These are phyloP conservation scores for Caenorhabditis imperialis DNA, from an alignment of 2,888 invertebrate species.

Conservation along the genomic window DNA sequence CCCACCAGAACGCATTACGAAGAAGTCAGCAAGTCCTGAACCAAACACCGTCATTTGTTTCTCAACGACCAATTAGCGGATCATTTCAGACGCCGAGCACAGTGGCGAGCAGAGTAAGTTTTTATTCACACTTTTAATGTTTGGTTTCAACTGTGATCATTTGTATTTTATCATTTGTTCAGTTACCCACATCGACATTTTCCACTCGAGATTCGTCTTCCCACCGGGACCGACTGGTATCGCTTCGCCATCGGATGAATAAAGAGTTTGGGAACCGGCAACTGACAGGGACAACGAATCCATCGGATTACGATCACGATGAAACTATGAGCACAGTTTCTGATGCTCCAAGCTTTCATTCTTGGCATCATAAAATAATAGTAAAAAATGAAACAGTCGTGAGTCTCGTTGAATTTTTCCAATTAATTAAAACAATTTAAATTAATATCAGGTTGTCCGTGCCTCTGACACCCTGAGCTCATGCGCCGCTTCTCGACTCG, in stretches of 20 bases:
- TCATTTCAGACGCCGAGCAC: slow-evolving; percentile 12
- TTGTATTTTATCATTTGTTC: neutral
- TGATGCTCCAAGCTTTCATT: slow-evolving; percentile 62
- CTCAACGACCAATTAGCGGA: slow-evolving; percentile 12
- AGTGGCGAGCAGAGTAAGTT: slow-evolving; percentile 14
- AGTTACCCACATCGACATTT: slow-evolving; percentile 2
- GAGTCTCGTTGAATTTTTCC: no score
- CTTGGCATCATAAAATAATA: slow-evolving; percentile 58
- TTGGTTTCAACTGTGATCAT: neutral
- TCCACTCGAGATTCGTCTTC: slow-evolving; percentile 28
- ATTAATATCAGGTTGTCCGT: slow-evolving; percentile 45
- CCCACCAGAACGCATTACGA: neutral
- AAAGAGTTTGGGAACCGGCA: slow-evolving; percentile 64
- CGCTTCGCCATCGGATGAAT: slow-evolving; percentile 60
- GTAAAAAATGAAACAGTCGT: slow-evolving; percentile 52
- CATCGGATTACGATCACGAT: slow-evolving; percentile 37
- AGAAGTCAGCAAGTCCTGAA: no score
- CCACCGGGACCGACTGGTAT: slow-evolving; percentile 58
- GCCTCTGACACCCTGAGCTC: slow-evolving; percentile 56
- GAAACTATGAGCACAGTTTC: slow-evolving; percentile 59
- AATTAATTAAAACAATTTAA: neutral
- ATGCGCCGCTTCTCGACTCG: slow-evolving; percentile 37
- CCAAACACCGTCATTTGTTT: slow-evolving; percentile 3
- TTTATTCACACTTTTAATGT: neutral
- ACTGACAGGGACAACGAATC: slow-evolving; percentile 1